These are phyloP conservation scores for Anodontia alba DNA, from an alignment of 2,888 invertebrate genomes.

Conservation along the genomic window DNA sequence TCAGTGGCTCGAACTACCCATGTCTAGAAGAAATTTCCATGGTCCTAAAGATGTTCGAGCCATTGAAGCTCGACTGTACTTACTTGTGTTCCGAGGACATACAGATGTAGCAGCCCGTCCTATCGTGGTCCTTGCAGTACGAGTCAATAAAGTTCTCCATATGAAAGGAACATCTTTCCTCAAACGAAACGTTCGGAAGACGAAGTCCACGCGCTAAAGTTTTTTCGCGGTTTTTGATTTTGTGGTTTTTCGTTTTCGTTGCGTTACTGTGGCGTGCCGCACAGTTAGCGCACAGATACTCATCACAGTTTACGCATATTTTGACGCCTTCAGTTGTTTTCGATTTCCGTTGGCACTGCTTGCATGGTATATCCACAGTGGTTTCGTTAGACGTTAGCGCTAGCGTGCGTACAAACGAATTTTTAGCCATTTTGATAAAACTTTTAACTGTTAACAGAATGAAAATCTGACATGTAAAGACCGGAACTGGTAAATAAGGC, in stretches of 20 bases:
- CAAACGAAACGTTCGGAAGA: constrained; percentile 5
- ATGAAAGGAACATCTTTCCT: neutral
- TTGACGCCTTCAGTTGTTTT: neutral
- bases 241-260: constrained; percentile 2
- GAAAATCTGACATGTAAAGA: too few species aligned
- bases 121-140: constrained; percentile 6
- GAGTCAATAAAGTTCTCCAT: neutral
- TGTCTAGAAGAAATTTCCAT: too few species aligned
- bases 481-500: too few species aligned
- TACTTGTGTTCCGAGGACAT: constrained; percentile 9
- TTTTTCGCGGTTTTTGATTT: neutral
- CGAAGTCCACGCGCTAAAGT: neutral
- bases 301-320: neutral
- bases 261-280: neutral
- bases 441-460: too few species aligned
- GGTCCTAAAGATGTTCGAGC: too few species aligned
- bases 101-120: neutral
- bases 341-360: neutral
- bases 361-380: neutral
- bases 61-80: too few species aligned
- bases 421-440: constrained; percentile 2
- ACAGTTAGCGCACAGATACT: neutral
- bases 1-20: too few species aligned
- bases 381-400: neutral
- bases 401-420: neutral